Percentiles rank a stretch among this genome's conserved stretches.
Conservation (phyloP, 2,888 invertebrate genomes). For the Rhagium mordax region DNA sequence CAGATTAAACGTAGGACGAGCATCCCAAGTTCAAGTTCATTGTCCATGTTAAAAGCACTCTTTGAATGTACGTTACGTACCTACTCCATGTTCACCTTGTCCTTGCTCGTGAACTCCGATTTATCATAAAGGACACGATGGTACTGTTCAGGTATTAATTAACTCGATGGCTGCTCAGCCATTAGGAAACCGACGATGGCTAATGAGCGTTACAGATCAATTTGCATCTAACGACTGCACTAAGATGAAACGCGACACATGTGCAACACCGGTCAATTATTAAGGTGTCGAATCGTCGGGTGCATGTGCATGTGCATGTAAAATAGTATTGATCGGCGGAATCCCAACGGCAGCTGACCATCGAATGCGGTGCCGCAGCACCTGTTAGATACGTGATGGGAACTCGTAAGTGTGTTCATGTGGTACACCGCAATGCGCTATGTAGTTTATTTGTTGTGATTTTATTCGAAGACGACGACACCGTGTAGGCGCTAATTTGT, state of each 20-base stretch:
- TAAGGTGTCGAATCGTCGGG: background rate
- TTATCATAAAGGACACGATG: background rate
- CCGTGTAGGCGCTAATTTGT: background rate
- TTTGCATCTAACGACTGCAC: background rate
- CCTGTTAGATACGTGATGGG: background rate
- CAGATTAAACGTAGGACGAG: conserved; percentile 17
- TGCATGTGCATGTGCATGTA: background rate
- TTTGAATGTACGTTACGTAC: conserved; percentile 20
- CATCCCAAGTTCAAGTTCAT: conserved; percentile 26
- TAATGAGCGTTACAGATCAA: background rate
- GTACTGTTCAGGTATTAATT: background rate
- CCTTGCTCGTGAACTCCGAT: conserved; percentile 28
- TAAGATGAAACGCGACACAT: background rate
- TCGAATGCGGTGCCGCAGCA: background rate
- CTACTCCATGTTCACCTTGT: conserved; percentile 28
- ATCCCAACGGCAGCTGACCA: background rate
- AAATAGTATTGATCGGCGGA: background rate
- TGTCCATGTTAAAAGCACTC: conserved; percentile 25
- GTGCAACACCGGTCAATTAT: background rate
- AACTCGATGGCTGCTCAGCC: background rate
- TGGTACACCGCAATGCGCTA: conserved; percentile 2
- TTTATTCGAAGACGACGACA: background rate
- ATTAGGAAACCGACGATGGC: conserved; percentile 1
- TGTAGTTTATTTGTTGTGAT: background rate
- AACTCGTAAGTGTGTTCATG: background rate